These are phyloP conservation scores for Cynodonichthys magdalenae DNA, from an alignment of 2,797 vertebrate species.

Conservation along the genomic window DNA sequence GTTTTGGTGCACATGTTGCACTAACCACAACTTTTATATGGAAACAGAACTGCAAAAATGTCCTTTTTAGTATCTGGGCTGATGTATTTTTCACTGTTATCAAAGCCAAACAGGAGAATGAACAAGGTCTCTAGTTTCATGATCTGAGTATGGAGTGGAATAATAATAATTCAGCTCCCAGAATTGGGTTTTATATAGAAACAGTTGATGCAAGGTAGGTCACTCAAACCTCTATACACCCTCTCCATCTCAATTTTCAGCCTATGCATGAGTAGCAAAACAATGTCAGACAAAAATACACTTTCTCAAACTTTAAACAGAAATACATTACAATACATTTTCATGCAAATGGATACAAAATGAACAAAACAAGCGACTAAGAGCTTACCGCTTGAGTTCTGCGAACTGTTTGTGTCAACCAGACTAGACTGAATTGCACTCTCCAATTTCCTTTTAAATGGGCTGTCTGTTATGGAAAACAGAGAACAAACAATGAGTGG, in stretches of 20 bases:
- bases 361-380: slow-evolving; percentile 35
- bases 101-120: slow-evolving; percentile 24
- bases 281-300: slow-evolving; percentile 40
- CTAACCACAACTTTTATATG: background rate
- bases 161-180: slow-evolving; percentile 36
- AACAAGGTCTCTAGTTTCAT: slow-evolving; percentile 33
- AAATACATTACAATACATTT: slow-evolving; percentile 37
- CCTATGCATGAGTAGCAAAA: slow-evolving; percentile 20
- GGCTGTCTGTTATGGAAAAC: slow-evolving; percentile 84
- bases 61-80: slow-evolving; percentile 20
- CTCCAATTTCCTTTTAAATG: slow-evolving; percentile 92
- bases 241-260: slow-evolving; percentile 41
- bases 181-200: slow-evolving; percentile 47
- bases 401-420: slow-evolving; percentile 94
- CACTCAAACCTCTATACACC: slow-evolving; percentile 40
- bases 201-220: slow-evolving; percentile 47
- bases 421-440: slow-evolving; percentile 90
- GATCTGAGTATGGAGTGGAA: slow-evolving; percentile 25
- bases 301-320: slow-evolving; percentile 25
- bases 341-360: slow-evolving; percentile 25
- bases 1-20: background rate
- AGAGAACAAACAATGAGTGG: slow-evolving; percentile 43
- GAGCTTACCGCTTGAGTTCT: slow-evolving; percentile 95
- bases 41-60: background rate
- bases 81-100: slow-evolving; percentile 15